These are phyloP conservation scores for Enteromius argenteus DNA, from an alignment of 2,797 vertebrate genomes.

Conservation along the genomic window DNA sequence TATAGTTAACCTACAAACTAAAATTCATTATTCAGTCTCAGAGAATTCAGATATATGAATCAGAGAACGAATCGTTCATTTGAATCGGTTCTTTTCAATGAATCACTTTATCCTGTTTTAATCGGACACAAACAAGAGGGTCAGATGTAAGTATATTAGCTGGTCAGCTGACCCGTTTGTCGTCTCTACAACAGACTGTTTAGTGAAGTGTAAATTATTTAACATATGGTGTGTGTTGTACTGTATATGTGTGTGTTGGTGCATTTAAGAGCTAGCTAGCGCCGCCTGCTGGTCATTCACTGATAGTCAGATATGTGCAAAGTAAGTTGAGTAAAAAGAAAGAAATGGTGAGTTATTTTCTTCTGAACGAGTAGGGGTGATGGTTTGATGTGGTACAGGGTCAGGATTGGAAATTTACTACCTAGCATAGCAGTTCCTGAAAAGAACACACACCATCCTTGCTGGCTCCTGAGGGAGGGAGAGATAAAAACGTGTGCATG, in stretches of 20 bases:
- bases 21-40: background rate
- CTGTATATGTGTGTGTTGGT: background rate
- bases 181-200: conserved; percentile 62
- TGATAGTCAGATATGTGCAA: background rate
- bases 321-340: background rate
- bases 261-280: background rate
- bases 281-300: conserved; percentile 10
- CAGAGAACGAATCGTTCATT: background rate
- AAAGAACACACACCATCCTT: background rate
- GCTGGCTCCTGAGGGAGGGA: background rate
- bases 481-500: conserved; percentile 9
- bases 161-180: conserved; percentile 60
- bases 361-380: background rate
- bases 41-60: background rate
- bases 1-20: background rate
- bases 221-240: conserved; percentile 45
- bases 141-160: conserved; percentile 41
- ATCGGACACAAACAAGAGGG: conserved; percentile 4
- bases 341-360: background rate
- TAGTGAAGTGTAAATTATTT: conserved; percentile 71
- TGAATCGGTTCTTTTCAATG: background rate
- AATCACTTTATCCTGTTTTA: background rate
- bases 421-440: background rate
- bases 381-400: background rate
- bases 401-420: background rate